These are phyloP conservation scores for Tychaedon coryphoeus DNA, from an alignment of 2,113 vertebrate species.

Conservation along the genomic window DNA sequence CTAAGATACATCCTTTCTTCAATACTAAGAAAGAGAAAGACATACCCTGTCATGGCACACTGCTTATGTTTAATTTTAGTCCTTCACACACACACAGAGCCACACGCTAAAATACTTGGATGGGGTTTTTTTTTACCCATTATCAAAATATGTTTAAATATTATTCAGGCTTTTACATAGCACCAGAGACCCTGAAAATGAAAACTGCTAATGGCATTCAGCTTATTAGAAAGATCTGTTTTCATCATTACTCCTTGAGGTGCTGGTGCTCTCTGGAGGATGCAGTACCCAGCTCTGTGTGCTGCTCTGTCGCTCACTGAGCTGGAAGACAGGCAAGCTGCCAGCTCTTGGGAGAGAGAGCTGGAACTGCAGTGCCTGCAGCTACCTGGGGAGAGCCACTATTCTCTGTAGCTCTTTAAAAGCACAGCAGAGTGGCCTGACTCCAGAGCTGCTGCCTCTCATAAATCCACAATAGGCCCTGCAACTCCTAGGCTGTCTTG, in stretches of 20 bases:
- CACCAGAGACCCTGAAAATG: not conserved
- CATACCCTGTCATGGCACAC: not conserved
- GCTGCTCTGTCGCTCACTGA: not conserved
- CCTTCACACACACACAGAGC: not conserved
- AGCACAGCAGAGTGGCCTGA: not conserved
- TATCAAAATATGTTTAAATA: slow-evolving; percentile 26
- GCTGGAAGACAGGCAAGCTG: not conserved
- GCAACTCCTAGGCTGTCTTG: not conserved
- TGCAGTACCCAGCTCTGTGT: accelerated
- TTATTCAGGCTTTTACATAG: not conserved
- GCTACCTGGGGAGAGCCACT: not conserved
- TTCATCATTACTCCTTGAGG: not conserved
- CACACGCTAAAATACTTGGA: not conserved
- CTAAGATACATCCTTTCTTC: not conserved
- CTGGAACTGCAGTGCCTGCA: not conserved
- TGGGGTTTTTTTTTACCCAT: not conserved
- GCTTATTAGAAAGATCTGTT: slow-evolving; percentile 11
- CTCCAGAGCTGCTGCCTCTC: not conserved
- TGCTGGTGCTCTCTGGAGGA: not conserved
- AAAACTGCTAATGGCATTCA: not conserved
- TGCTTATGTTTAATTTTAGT: not conserved
- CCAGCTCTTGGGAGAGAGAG: not conserved
- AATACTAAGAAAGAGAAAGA: not conserved
- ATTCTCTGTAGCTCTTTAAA: not conserved
- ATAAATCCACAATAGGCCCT: not conserved